A percentile compares a stretch with the other conserved stretches of the same genome.
phyloP scores from a whole-genome alignment of 64 coral and sea anemone genomes.

The Trachythela sp. region DNA sequence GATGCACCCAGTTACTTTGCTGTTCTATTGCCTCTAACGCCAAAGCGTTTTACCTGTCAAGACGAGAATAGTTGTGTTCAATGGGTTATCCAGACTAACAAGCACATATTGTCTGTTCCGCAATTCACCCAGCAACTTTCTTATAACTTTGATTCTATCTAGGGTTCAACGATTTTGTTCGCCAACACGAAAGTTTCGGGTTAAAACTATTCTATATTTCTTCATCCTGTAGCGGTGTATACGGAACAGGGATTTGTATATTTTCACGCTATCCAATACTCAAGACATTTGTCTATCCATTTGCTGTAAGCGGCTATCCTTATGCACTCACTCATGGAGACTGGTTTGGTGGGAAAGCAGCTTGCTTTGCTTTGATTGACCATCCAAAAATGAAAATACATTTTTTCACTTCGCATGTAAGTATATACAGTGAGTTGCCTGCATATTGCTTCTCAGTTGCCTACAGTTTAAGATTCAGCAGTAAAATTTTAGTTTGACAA shows the following conservation, averaged over 20 bases:
- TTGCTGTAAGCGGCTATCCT: neutral
- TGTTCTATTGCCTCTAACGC: too few relatives aligned
- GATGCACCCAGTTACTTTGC: too few relatives aligned
- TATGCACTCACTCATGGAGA: neutral
- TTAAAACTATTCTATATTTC: neutral
- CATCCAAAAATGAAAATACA: constrained; percentile 22
- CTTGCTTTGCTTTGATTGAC: constrained; percentile 12
- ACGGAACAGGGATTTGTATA: neutral
- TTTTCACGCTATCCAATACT: neutral
- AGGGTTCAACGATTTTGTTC: too few relatives aligned
- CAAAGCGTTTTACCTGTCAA: too few relatives aligned
- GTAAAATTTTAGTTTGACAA: too few relatives aligned
- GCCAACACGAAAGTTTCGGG: too few relatives aligned
- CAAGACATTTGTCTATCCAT: constrained; percentile 3
- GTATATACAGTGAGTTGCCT: neutral
- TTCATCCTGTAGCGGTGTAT: constrained; percentile 10
- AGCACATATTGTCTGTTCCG: neutral
- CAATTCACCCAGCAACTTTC: too few relatives aligned
- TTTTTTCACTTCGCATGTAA: constrained; percentile 8
- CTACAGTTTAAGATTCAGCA: too few relatives aligned
- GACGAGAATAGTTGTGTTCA: too few relatives aligned
- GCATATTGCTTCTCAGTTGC: too few relatives aligned
- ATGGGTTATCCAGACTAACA: too few relatives aligned
- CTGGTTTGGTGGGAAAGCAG: constrained; percentile 3
- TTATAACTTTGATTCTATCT: too few relatives aligned